Evolutionary conservation across 2,888 invertebrate species (phyloP).

Genomic region (Caenorhabditis sp.): DNA sequence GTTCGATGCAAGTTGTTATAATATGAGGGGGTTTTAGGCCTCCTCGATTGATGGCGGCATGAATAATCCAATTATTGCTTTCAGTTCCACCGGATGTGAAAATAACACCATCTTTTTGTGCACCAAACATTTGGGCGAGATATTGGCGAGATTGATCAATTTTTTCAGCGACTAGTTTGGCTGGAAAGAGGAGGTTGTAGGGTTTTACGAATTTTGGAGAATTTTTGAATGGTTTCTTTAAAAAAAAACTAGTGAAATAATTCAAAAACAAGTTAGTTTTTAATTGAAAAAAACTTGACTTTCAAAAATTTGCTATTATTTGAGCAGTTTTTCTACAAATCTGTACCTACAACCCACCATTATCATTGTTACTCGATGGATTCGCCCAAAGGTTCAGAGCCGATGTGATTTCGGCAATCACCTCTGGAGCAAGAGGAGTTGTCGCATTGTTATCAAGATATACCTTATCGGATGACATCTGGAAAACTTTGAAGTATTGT

Average conservation of each 20-base stretch:
- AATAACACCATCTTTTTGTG: constrained; percentile 73
- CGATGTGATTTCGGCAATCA: constrained; percentile 38
- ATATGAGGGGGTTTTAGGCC: constrained; percentile 36
- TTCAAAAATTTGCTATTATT: no score
- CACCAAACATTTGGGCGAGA: constrained; percentile 74
- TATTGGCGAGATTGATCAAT: constrained; percentile 73
- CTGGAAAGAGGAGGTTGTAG: no score
- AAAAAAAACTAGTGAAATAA: no score
- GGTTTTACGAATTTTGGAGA: no score
- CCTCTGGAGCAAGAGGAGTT: constrained; percentile 50
- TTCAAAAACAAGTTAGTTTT: no score
- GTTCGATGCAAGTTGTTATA: constrained; percentile 71
- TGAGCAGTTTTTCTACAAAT: no score
- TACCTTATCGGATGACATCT: constrained; percentile 10
- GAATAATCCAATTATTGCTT: constrained; percentile 75
- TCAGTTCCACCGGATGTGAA: constrained; percentile 78
- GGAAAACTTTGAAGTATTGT: neutral
- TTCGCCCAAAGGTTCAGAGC: constrained; percentile 56
- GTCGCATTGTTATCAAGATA: constrained; percentile 62
- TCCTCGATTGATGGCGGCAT: constrained; percentile 71
- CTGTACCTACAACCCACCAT: no score
- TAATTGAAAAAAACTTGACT: no score
- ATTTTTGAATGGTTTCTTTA: constrained; percentile 1
- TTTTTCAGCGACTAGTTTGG: constrained; percentile 72
- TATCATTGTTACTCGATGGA: constrained; percentile 47